Percentiles rank a stretch among this genome's conserved stretches.
Conservation (phyloP, 1,140 invertebrate species). For the Drosophila sturtevanti region DNA sequence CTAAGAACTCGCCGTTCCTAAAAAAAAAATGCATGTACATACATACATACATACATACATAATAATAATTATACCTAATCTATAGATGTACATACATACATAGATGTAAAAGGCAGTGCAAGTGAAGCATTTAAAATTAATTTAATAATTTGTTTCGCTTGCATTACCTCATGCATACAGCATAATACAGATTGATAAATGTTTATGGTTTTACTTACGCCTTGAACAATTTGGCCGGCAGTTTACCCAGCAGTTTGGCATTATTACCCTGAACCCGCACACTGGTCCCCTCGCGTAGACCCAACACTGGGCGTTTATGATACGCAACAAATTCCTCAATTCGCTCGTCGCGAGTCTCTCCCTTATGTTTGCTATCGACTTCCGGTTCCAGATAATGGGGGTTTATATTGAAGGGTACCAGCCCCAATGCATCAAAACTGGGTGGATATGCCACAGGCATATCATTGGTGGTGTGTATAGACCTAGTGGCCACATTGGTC, state of each 20-base stretch:
- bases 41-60: conserved; percentile 5
- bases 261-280: conserved; percentile 86
- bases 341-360: conserved; percentile 89
- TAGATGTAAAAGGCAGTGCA: not conserved
- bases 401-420: conserved; percentile 94
- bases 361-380: conserved; percentile 87
- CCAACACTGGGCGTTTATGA: conserved; percentile 86
- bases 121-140: too few relatives aligned
- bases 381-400: conserved; percentile 90
- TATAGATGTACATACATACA: not conserved
- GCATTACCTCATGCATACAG: too few relatives aligned
- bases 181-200: not conserved
- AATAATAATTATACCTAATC: too few relatives aligned
- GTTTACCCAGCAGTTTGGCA: conserved; percentile 85
- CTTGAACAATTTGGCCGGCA: conserved; percentile 86
- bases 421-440: conserved; percentile 87
- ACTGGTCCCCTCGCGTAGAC: conserved; percentile 88
- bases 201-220: conserved; percentile 83
- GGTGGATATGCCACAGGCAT: conserved; percentile 90
- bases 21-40: conserved; percentile 28
- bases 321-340: conserved; percentile 87
- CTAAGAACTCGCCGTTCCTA: conserved; percentile 84
- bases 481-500: conserved; percentile 91
- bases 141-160: too few relatives aligned
- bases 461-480: conserved; percentile 93